Evolutionary conservation across 2,888 invertebrate genomes (phyloP), one percentile per base, ranked within the genome.

Genomic region (Sipha maydis): DNA sequence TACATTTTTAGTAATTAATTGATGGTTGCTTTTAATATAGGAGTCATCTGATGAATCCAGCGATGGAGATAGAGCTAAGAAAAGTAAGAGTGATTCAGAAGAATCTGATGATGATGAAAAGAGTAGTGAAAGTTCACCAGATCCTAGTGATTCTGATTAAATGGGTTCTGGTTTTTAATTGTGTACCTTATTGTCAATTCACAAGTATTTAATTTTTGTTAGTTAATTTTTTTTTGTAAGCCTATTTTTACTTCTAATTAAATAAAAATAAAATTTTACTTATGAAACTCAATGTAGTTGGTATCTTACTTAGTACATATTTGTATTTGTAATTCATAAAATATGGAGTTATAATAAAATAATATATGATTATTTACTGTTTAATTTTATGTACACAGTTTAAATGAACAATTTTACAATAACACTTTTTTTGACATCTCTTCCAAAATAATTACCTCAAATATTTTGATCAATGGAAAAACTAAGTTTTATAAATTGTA

Each of bases 31-130:
- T 0, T 85, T 9, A 69, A 0, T 75, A 25, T 25, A 85, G 85
- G 69, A 78, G 7, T 85, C 85, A 5, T 89, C 89, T 38, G 89
- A 89, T n/a, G 89, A 84, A 28, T 89, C 89, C 2, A 89, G 83
- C 67, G 89, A 79, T 86, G 90, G 84, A 67, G 89, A n/a, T 28
- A 92, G 92, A 91, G 92, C 92, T 91, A 92, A 90, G 38, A 89
- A 90, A 69, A 89, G 89, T 54, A 89, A 89, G 28, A 90, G 89
- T 69, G 89, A 89, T 9, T 90, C 90, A 90, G 91, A 91, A n/a
- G 91, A 91, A n/a, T 92, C 92, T 85, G 92, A 92, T 61, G 92
- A 92, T 90, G 93, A 91, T 0, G 92, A 92, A 0, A 93, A 91
- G 1, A 92, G 92, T 1, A 90, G 90, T 85, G 90, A 89, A 84